Evolutionary conservation across 2,797 vertebrate genomes (phyloP).

Genomic region (Dromococcyx pavoninus): DNA sequence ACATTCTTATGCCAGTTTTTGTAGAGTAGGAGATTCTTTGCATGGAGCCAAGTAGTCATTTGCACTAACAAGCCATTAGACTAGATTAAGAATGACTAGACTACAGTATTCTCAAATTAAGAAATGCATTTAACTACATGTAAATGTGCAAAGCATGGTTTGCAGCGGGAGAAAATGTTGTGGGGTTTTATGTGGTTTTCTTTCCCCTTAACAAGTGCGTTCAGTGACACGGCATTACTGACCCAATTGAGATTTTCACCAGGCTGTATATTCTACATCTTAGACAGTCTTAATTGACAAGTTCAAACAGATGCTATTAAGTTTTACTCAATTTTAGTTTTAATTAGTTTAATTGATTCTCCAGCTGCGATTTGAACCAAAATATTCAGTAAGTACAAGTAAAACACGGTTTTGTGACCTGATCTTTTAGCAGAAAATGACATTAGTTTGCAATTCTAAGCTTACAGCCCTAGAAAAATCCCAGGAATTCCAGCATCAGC

Average conservation of each 20-base stretch:
- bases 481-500: slow-evolving; percentile 75
- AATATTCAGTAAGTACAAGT: background rate
- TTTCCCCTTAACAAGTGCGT: background rate
- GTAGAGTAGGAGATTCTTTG: slow-evolving; percentile 28
- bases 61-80: slow-evolving; percentile 65
- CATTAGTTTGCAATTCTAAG: slow-evolving; percentile 62
- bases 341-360: background rate
- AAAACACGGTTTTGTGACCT: background rate
- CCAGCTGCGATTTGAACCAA: slow-evolving; percentile 1
- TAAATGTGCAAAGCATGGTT: slow-evolving; percentile 47
- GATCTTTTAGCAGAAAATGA: slow-evolving; percentile 46
- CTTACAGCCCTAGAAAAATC: slow-evolving; percentile 68
- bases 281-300: background rate
- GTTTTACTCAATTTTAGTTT: background rate
- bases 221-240: background rate
- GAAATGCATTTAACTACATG: background rate
- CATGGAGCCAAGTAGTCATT: slow-evolving; percentile 55
- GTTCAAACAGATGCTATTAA: background rate
- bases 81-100: slow-evolving; percentile 17
- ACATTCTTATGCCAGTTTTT: background rate
- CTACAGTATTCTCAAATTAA: background rate
- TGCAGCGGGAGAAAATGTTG: background rate
- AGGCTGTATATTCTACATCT: background rate
- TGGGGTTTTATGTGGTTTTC: background rate
- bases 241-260: background rate